Evolutionary conservation across 53 echinoderm and acorn worm species (phyloP).

Genomic region (Antedon mediterranea): DNA sequence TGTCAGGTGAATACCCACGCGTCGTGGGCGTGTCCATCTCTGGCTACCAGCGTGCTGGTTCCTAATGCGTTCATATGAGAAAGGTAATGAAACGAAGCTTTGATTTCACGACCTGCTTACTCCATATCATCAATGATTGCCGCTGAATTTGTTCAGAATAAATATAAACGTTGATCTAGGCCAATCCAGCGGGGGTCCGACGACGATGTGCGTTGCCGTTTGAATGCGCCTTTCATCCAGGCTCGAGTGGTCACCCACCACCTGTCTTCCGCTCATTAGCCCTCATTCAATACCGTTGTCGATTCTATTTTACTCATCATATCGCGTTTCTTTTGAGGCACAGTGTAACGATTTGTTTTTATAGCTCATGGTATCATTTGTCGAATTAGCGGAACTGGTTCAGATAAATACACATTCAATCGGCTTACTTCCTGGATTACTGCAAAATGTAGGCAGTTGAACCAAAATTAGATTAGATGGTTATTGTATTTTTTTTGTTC

Average conservation of each 20-base stretch:
- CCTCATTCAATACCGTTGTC: neutral
- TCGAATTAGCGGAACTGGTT: neutral
- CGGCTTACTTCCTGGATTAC: neutral
- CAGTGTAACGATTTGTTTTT: neutral
- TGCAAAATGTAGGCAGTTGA: neutral
- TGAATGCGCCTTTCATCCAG: neutral
- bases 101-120: neutral
- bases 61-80: neutral
- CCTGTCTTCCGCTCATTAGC: neutral
- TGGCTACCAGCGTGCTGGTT: neutral
- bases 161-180: neutral
- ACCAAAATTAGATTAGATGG: neutral
- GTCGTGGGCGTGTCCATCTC: neutral
- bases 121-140: neutral
- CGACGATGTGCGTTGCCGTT: neutral
- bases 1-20: neutral
- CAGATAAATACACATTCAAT: neutral
- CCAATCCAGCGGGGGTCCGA: neutral
- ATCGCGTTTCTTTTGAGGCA: neutral
- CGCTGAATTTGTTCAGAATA: conserved; percentile 1
- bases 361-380: neutral
- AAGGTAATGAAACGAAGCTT: neutral
- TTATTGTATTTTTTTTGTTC: neutral
- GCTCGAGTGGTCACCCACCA: neutral
- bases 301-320: neutral